A percentile compares a stretch with the other conserved stretches of the same genome.
These are phyloP conservation scores for Tinea pellionella DNA, from an alignment of 2,888 invertebrate species.

Conservation along the genomic window DNA sequence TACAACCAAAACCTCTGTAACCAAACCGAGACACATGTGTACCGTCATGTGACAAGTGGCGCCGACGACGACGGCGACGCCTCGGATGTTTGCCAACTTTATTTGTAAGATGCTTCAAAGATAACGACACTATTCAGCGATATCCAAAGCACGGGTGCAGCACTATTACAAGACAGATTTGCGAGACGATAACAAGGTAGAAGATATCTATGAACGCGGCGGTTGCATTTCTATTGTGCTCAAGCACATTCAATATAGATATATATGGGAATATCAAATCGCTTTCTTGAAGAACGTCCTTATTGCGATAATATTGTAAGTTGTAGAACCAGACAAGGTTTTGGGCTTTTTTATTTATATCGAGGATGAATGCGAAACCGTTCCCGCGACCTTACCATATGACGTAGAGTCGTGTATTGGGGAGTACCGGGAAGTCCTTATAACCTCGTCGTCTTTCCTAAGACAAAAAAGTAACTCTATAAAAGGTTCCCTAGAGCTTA, in stretches of 20 bases:
- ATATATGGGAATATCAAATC: not conserved
- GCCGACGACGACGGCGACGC: slow-evolving; percentile 22
- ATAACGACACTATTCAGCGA: slow-evolving; percentile 13
- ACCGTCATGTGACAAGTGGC: slow-evolving; percentile 27
- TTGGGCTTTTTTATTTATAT: no score
- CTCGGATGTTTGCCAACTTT: slow-evolving; percentile 39
- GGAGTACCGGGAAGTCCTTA: no score
- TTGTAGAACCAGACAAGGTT: no score
- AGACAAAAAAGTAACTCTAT: no score
- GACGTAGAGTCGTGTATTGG: no score
- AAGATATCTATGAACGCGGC: slow-evolving; percentile 5
- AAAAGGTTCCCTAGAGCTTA: no score
- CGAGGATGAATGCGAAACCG: no score
- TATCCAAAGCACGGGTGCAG: slow-evolving; percentile 10
- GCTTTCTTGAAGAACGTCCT: not conserved
- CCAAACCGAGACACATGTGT: slow-evolving; percentile 23
- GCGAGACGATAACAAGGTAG: slow-evolving; percentile 9
- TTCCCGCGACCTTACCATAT: no score
- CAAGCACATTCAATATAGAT: not conserved
- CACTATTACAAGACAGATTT: slow-evolving; percentile 10
- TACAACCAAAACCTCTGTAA: slow-evolving; percentile 14
- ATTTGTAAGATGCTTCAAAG: slow-evolving; percentile 22
- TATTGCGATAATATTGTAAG: not conserved
- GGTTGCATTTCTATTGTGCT: slow-evolving; percentile 6
- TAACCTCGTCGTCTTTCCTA: no score